Percentiles rank a stretch among this genome's conserved stretches.
Evolutionary conservation across 2,888 invertebrate genomes (phyloP).

Genomic region (Ichneumoninae sp.): DNA sequence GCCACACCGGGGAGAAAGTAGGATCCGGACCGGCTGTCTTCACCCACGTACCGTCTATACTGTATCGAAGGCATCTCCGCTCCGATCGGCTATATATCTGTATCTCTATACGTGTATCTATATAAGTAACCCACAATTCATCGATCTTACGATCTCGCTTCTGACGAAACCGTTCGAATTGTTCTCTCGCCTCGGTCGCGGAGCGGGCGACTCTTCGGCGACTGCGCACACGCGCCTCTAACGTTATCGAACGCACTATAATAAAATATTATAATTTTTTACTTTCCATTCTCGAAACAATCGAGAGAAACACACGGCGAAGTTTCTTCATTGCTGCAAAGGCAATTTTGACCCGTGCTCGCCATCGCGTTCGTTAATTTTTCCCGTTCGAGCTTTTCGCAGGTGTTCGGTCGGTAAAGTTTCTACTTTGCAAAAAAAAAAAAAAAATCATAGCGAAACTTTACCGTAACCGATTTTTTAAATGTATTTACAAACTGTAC

Average conservation of each 20-base stretch:
- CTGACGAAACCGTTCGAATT: constrained; percentile 68
- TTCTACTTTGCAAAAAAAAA: no score
- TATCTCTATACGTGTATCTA: constrained; percentile 23
- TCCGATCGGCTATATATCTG: constrained; percentile 39
- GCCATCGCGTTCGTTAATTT: background rate
- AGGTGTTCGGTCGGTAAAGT: background rate
- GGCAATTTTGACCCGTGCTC: background rate
- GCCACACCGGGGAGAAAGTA: constrained; percentile 61
- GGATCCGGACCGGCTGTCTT: constrained; percentile 63
- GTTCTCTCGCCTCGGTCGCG: constrained; percentile 56
- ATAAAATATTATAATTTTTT: constrained; percentile 9
- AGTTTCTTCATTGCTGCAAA: background rate
- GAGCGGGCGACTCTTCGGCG: constrained; percentile 1
- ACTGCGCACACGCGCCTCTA: background rate
- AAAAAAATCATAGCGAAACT: no score
- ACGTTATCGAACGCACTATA: background rate
- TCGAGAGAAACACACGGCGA: background rate
- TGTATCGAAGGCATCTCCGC: constrained; percentile 22
- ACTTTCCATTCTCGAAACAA: background rate
- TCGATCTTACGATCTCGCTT: constrained; percentile 67
- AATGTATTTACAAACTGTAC: no score
- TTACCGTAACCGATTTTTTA: no score
- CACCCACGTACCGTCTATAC: constrained; percentile 57
- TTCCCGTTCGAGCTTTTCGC: background rate
- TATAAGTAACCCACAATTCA: constrained; percentile 66